These are phyloP conservation scores for Thinocorus orbignyianus DNA, from an alignment of 2,113 vertebrate genomes.

Conservation along the genomic window DNA sequence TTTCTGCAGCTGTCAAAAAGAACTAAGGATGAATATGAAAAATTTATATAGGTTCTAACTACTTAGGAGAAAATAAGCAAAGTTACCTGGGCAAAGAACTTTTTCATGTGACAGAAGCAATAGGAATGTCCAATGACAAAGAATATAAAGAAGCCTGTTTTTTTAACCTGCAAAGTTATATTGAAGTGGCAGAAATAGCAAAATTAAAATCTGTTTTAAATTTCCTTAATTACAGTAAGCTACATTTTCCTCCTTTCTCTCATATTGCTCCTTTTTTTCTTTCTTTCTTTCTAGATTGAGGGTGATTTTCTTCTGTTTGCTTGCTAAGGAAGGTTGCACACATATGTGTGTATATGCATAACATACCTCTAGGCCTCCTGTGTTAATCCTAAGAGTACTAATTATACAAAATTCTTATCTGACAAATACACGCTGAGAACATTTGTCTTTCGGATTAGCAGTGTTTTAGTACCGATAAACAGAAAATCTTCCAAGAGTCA, in stretches of 20 bases:
- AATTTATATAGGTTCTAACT: neutral
- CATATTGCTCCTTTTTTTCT: neutral
- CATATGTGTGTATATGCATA: neutral
- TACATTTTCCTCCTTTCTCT: neutral
- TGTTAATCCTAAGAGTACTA: constrained; percentile 60
- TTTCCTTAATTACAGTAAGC: neutral
- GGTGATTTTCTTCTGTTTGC: neutral
- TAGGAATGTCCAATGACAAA: neutral
- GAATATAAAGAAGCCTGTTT: rapidly evolving
- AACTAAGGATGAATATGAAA: neutral
- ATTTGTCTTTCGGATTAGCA: constrained; percentile 69
- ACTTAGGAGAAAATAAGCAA: neutral
- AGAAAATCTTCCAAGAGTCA: constrained; percentile 69
- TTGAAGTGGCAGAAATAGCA: neutral
- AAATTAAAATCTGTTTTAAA: neutral
- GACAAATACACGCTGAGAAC: constrained; percentile 55
- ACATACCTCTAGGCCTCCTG: neutral
- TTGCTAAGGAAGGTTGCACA: neutral
- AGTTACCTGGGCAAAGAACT: neutral
- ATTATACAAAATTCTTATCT: constrained; percentile 75
- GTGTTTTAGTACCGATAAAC: constrained; percentile 70
- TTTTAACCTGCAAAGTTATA: neutral
- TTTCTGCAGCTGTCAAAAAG: neutral
- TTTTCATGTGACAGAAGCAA: neutral
- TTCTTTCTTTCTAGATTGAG: neutral